Conservation (phyloP, 2,113 vertebrate genomes). For the Barnardius zonarius region DNA sequence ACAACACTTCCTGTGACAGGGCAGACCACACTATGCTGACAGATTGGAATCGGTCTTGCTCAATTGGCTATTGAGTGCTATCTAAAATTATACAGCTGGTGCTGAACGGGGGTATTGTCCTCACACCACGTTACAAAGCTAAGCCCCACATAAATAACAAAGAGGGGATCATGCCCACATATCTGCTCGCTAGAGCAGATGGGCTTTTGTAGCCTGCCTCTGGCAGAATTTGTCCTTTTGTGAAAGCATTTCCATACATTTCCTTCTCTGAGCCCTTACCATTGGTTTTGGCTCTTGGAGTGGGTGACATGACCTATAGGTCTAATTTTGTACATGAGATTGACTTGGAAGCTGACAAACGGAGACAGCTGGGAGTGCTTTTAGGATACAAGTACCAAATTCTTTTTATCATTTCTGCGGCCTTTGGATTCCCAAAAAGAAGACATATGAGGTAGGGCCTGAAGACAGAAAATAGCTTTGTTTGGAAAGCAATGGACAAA, state of each 20-base stretch:
- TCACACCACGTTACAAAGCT: slow-evolving; percentile 41
- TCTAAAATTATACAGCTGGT: slow-evolving; percentile 75
- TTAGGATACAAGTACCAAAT: neutral
- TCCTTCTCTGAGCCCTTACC: neutral
- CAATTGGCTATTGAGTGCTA: slow-evolving; percentile 71
- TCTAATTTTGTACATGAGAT: neutral
- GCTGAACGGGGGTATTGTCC: slow-evolving; percentile 70
- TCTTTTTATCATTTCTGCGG: neutral
- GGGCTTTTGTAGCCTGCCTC: neutral
- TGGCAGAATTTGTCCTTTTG: neutral
- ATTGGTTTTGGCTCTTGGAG: neutral
- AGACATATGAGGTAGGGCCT: neutral
- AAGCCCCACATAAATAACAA: slow-evolving; percentile 23
- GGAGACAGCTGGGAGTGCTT: neutral
- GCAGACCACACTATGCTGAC: slow-evolving; percentile 82
- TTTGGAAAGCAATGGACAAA: neutral
- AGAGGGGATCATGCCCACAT: neutral
- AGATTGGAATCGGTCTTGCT: slow-evolving; percentile 80
- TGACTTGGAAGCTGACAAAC: neutral
- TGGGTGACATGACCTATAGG: neutral
- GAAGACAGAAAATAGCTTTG: neutral
- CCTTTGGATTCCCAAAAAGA: neutral
- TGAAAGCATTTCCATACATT: slow-evolving; percentile 12
- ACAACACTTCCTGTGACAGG: slow-evolving; percentile 81
- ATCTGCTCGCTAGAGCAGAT: slow-evolving; percentile 1